phyloP scores from a whole-genome alignment of 2,888 invertebrate genomes.

The Protodeltote pygarga region DNA sequence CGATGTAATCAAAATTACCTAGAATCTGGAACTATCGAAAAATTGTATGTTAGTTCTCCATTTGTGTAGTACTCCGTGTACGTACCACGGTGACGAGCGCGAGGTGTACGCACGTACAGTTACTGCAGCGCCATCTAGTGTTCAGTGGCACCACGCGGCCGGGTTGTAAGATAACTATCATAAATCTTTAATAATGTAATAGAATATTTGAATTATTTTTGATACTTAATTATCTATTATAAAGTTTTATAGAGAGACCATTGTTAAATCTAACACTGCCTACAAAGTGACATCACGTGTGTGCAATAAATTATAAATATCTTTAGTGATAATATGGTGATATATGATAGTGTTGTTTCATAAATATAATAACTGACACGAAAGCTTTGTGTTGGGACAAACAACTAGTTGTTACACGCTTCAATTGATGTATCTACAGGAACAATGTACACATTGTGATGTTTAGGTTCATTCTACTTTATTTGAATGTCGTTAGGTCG shows the following conservation, averaged over 20 bases:
- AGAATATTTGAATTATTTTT: constrained; percentile 73
- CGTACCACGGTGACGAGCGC: constrained; percentile 5
- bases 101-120: not conserved
- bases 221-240: constrained; percentile 72
- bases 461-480: constrained; percentile 34
- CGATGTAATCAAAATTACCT: too few relatives aligned
- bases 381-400: constrained; percentile 13
- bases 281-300: constrained; percentile 59
- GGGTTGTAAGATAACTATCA: constrained; percentile 64
- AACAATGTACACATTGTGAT: constrained; percentile 38
- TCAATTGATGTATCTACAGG: constrained; percentile 23
- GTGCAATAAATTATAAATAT: constrained; percentile 62
- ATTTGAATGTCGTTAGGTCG: constrained; percentile 26
- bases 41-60: not conserved
- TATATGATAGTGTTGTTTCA: constrained; percentile 28
- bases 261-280: constrained; percentile 65
- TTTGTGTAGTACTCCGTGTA: constrained; percentile 2
- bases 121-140: constrained; percentile 37
- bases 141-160: constrained; percentile 57
- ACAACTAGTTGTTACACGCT: constrained; percentile 17
- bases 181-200: constrained; percentile 59
- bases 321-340: constrained; percentile 51
- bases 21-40: too few relatives aligned
- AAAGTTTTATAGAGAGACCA: constrained; percentile 60
- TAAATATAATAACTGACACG: constrained; percentile 23